Conservation (phyloP, 2,888 invertebrate genomes). For the Nycteola revayana region DNA sequence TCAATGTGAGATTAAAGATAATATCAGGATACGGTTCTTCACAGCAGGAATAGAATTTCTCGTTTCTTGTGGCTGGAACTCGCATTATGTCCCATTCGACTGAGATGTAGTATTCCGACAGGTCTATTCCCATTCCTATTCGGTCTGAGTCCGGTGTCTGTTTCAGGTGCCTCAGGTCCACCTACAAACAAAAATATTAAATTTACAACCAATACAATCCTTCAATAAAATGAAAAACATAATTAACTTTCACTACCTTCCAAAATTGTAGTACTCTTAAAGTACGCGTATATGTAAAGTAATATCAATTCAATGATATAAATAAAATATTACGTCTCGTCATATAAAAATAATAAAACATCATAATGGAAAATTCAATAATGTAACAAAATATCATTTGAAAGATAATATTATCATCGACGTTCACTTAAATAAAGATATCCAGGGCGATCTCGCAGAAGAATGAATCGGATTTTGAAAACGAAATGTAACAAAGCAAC, state of each 20-base stretch:
- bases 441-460: conserved; percentile 9
- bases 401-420: conserved; percentile 5
- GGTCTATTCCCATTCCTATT: conserved; percentile 94
- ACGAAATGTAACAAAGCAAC: conserved; percentile 33
- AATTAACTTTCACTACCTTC: neutral
- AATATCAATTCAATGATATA: neutral
- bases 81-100: conserved; percentile 99
- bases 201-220: too few species aligned
- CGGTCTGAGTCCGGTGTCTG: conserved; percentile 93
- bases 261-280: too few species aligned
- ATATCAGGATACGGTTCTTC: conserved; percentile 98
- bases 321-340: neutral
- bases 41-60: conserved; percentile 97
- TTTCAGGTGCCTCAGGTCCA: conserved; percentile 93
- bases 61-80: conserved; percentile 94
- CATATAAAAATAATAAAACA: neutral
- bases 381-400: neutral
- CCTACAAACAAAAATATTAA: conserved; percentile 78
- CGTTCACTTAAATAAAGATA: conserved; percentile 11
- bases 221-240: neutral
- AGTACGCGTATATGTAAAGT: too few species aligned
- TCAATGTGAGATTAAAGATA: conserved; percentile 97
- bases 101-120: conserved; percentile 97
- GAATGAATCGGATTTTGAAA: conserved; percentile 16
- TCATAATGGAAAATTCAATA: conserved; percentile 2